phyloP scores from a whole-genome alignment of 2,797 vertebrate species.

The Rhincodon typus region DNA sequence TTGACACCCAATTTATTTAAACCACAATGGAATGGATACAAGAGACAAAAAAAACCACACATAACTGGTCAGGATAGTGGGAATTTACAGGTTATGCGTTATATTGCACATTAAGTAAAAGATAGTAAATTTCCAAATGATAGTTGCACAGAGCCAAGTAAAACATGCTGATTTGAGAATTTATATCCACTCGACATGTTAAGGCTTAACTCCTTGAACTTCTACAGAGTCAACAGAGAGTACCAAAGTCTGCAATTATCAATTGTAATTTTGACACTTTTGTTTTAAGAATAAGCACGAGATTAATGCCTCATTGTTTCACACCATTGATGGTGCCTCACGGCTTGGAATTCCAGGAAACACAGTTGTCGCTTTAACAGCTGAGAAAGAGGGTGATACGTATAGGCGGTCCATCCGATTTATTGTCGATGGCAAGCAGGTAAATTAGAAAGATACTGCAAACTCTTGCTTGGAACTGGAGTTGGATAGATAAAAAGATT shows the following conservation, averaged over 20 bases:
- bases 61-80: not conserved
- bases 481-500: not conserved
- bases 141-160: not conserved
- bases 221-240: not conserved
- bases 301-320: conserved; percentile 51
- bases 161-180: not conserved
- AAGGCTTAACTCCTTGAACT: not conserved
- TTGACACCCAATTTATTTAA: not conserved
- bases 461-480: not conserved
- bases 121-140: not conserved
- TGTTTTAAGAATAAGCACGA: conserved; percentile 55
- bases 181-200: not conserved
- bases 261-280: not conserved
- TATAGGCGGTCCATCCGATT: conserved; percentile 50
- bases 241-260: not conserved
- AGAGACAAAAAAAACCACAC: too few relatives aligned
- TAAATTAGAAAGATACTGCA: conserved; percentile 40
- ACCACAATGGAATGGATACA: not conserved
- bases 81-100: not conserved
- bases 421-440: conserved; percentile 57
- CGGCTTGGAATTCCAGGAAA: conserved; percentile 55
- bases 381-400: conserved; percentile 46
- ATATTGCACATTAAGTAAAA: not conserved
- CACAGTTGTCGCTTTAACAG: conserved; percentile 50
- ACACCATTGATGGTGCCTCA: conserved; percentile 55